Base-by-base conservation (phyloP, 2,797 vertebrate species). In the Aotus griseimembra region DNA sequence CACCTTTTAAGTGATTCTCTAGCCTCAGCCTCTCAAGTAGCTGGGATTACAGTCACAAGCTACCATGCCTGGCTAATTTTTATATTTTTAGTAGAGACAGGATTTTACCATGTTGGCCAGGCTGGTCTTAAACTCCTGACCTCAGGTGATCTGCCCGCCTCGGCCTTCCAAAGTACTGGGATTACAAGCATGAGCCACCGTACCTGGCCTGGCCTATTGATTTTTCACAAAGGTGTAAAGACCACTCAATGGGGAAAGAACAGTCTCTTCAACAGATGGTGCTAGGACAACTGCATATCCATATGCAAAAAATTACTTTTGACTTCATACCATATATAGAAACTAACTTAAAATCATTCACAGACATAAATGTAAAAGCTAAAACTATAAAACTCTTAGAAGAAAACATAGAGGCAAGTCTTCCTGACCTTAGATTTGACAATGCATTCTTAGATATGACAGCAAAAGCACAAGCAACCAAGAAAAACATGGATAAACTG, bases 291-390 rank as follows among this genome's bases (percentile, higher is more conserved):
- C 28, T 72, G 57, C 48, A 88, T 77, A 88, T 26, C 19, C 46
- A 82, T 39, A 57, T 30, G 48, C 79, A 84, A 89, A 93, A 52
- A 84, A 70, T 79, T n/a, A 89, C 77, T 30, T 17, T 88, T 73
- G 85, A 79, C 13, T 33, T 19, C 46, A 33, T 22, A 57, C 33
- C 72, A 57, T 57, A 84, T 39, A 90, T 44, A 88, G 50, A 85
- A 75, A 48, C 19, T 39, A 90, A 87, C 50, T 61, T 76, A 86
- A 96, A 92, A 92, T 86, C 50, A 24, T 20, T 89, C 24, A 72
- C 30, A 89, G 55, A 83, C 39, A 50, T 82, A 90, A 95, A 76
- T 92, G 22, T 64, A 91, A 95, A 57, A 88, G 10, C 33, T 46
- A 89, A 72, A 55, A 46, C 82, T 73, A 86, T 73, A 80, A 86